Percentiles rank a stretch among this genome's conserved stretches.
These are phyloP conservation scores for Loripinus fragilis DNA, from an alignment of 2,888 invertebrate genomes.

Conservation along the genomic window DNA sequence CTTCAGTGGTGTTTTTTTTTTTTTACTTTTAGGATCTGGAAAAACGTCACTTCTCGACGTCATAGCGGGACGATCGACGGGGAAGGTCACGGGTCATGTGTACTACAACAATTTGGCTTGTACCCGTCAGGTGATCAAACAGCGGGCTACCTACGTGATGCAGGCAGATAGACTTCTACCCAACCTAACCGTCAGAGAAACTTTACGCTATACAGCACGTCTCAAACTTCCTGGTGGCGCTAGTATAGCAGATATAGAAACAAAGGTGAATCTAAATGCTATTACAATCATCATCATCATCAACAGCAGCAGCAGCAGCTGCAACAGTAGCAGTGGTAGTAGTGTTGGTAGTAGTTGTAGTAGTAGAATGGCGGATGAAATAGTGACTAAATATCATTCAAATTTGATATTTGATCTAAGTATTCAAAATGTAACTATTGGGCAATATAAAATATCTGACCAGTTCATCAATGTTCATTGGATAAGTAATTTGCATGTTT, in stretches of 20 bases:
- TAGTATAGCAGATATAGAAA: slow-evolving; percentile 31
- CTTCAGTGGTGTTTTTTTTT: not conserved
- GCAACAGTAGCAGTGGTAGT: too few relatives aligned
- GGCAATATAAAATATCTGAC: too few relatives aligned
- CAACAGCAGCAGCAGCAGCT: too few relatives aligned
- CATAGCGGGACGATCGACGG: slow-evolving; percentile 86
- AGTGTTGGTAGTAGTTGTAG: too few relatives aligned
- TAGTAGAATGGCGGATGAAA: too few relatives aligned
- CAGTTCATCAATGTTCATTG: too few relatives aligned
- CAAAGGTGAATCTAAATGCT: too few relatives aligned
- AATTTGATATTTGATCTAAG: too few relatives aligned
- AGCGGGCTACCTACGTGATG: slow-evolving; percentile 92
- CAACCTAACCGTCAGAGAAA: slow-evolving; percentile 93
- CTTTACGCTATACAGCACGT: slow-evolving; percentile 76
- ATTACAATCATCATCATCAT: too few relatives aligned
- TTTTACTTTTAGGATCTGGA: slow-evolving; percentile 43
- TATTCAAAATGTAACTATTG: too few relatives aligned
- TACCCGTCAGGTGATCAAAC: slow-evolving; percentile 89
- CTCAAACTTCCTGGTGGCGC: slow-evolving; percentile 80
- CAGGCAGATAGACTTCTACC: slow-evolving; percentile 93
- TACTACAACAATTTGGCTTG: slow-evolving; percentile 56
- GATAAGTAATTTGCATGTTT: too few relatives aligned
- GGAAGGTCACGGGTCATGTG: slow-evolving; percentile 60
- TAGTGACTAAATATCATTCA: too few relatives aligned
- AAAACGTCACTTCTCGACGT: slow-evolving; percentile 96